Conservation (phyloP, 1,140 invertebrate genomes). For the Drosophila carrolli region DNA sequence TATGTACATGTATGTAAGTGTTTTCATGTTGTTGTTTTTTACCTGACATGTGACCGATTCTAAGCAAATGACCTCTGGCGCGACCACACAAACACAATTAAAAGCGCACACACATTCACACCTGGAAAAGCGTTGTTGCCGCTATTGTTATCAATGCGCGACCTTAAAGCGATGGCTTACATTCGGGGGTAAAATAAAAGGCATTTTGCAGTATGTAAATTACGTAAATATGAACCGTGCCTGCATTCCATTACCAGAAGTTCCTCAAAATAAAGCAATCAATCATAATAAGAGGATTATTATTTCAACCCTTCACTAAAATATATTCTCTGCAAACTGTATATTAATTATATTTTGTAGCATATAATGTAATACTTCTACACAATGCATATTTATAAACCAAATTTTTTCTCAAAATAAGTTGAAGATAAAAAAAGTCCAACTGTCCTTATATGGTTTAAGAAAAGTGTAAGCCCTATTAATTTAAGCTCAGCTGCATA, state of each 20-base stretch:
- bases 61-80: conserved; percentile 38
- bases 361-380: too few species aligned
- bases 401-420: too few species aligned
- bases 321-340: too few species aligned
- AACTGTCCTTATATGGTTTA: neutral
- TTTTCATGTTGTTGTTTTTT: conserved; percentile 2
- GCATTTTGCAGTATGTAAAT: neutral
- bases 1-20: too few species aligned
- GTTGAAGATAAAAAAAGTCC: too few species aligned
- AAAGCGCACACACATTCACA: neutral
- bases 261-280: too few species aligned
- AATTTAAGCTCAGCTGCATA: neutral
- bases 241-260: too few species aligned
- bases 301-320: too few species aligned
- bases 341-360: too few species aligned
- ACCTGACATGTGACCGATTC: conserved; percentile 42
- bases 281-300: too few species aligned
- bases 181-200: neutral
- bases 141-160: conserved; percentile 27
- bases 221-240: too few species aligned
- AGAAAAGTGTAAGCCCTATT: neutral
- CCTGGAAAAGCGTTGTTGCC: conserved; percentile 8
- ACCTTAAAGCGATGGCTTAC: conserved; percentile 21
- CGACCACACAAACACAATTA: conserved; percentile 10
- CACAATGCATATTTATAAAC: too few species aligned